Conservation (phyloP, 2,113 vertebrate species). For the Dipodomys spectabilis region DNA sequence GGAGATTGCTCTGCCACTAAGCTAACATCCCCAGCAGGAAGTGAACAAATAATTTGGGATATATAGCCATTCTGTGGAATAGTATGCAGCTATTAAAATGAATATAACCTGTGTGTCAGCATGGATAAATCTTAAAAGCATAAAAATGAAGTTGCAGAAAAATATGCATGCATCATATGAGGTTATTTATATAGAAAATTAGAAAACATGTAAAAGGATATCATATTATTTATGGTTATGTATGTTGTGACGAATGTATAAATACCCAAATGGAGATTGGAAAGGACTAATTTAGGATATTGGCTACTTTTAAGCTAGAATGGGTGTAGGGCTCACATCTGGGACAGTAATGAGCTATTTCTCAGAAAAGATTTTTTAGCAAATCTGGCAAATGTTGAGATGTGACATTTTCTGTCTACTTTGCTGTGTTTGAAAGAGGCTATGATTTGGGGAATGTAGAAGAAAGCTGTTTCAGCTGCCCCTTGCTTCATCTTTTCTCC, state of each 20-base stretch:
- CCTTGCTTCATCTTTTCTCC: not conserved
- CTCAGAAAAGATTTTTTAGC: constrained; percentile 64
- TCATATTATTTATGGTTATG: constrained; percentile 5
- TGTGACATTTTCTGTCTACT: constrained; percentile 54
- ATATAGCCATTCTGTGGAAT: not conserved
- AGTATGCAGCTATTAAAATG: constrained; percentile 39
- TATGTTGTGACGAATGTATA: constrained; percentile 32
- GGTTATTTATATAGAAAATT: constrained; percentile 26
- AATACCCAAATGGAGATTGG: constrained; percentile 3
- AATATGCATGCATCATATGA: not conserved
- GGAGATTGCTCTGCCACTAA: not conserved
- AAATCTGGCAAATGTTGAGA: constrained; percentile 54
- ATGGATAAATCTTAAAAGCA: constrained; percentile 49
- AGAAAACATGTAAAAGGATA: constrained; percentile 49
- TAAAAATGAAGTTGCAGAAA: constrained; percentile 26
- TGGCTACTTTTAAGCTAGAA: constrained; percentile 30
- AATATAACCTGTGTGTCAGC: not conserved
- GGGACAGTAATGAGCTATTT: constrained; percentile 57
- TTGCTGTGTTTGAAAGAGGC: constrained; percentile 34
- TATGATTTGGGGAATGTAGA: constrained; percentile 26
- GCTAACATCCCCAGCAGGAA: not conserved
- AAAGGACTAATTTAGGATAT: constrained; percentile 50
- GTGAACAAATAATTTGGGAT: constrained; percentile 2
- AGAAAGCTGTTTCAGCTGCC: not conserved
- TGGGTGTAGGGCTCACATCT: constrained; percentile 13